Conservation (phyloP, 2,113 vertebrate genomes). For the Bagarius yarrelli region DNA sequence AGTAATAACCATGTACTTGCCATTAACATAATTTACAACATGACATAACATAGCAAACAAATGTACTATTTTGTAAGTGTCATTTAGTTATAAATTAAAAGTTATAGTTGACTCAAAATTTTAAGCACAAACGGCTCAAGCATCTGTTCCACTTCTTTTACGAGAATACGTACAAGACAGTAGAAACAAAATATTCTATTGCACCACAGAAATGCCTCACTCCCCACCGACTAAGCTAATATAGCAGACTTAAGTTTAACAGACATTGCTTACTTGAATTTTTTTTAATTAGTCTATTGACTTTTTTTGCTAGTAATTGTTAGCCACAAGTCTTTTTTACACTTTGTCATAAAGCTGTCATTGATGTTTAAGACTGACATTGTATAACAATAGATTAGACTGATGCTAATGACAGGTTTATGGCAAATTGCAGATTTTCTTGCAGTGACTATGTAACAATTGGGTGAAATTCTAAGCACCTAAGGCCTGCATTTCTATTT, state of each 20-base stretch:
- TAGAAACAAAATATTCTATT: constrained; percentile 24
- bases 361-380: background rate
- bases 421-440: constrained; percentile 4
- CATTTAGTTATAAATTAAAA: background rate
- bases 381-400: background rate
- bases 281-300: constrained; percentile 5
- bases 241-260: constrained; percentile 16
- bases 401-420: background rate
- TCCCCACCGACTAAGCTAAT: constrained; percentile 9
- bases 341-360: constrained; percentile 21
- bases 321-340: constrained; percentile 4
- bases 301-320: constrained; percentile 8
- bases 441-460: background rate
- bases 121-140: constrained; percentile 5
- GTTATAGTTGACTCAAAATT: background rate
- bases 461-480: background rate
- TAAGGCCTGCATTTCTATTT: background rate
- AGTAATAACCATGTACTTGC: too few relatives aligned
- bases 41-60: too few relatives aligned
- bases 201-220: constrained; percentile 9
- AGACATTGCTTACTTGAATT: constrained; percentile 16
- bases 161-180: constrained; percentile 3
- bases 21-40: too few relatives aligned
- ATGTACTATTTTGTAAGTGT: too few relatives aligned
- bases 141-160: constrained; percentile 22